Percentiles rank a stretch among this genome's conserved stretches.
Evolutionary conservation across 35 echinoderm and acorn worm species (phyloP).

Genomic region (Ophiothrix spiculata): DNA sequence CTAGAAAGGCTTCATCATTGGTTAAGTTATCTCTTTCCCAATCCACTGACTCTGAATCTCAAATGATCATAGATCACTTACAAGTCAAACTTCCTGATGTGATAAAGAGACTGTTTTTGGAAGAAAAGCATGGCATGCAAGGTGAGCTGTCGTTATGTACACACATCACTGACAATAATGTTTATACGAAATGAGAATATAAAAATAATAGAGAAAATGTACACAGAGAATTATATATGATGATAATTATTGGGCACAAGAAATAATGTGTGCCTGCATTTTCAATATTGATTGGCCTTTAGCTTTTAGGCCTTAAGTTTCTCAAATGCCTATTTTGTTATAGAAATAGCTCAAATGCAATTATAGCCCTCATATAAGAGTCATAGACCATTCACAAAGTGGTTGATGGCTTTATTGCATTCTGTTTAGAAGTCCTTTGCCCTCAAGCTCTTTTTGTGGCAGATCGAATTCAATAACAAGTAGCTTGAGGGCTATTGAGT

Average conservation of each 20-base stretch:
- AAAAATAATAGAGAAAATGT: not conserved
- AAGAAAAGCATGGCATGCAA: not conserved
- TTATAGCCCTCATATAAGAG: too few species aligned
- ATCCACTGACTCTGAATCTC: not conserved
- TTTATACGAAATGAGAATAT: not conserved
- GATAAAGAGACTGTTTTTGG: constrained; percentile 14
- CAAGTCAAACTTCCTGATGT: constrained; percentile 26
- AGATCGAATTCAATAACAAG: too few species aligned
- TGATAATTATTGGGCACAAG: not conserved
- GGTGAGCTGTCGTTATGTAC: not conserved
- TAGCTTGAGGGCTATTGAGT: too few species aligned
- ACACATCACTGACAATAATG: not conserved
- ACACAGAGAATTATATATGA: too few species aligned
- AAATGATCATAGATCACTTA: not conserved
- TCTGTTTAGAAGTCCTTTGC: too few species aligned
- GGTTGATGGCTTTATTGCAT: too few species aligned
- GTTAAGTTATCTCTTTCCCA: not conserved
- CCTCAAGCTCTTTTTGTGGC: too few species aligned
- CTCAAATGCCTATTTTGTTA: too few species aligned
- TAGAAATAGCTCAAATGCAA: too few species aligned
- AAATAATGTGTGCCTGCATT: not conserved
- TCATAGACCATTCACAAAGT: too few species aligned
- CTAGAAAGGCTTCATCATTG: not conserved
- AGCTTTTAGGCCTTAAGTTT: not conserved
- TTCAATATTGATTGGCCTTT: not conserved